Evolutionary conservation across 2,888 invertebrate genomes (phyloP), one percentile per base, ranked within the genome.

Genomic region (Ernsta delagoae): DNA sequence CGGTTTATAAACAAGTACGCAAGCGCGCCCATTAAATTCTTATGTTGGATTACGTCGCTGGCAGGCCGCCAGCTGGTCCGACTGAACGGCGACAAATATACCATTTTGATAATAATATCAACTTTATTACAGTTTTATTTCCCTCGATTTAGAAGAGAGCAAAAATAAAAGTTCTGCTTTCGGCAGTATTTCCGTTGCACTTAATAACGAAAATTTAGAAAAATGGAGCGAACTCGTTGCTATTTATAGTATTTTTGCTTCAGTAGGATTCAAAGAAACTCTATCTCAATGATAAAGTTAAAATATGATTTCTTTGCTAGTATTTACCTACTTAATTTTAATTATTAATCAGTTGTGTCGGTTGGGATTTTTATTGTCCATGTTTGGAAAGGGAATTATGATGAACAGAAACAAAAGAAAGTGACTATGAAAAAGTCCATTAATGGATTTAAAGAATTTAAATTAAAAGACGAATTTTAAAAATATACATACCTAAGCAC

Each of bases 71-170:
- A 72, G 64, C 36, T 11, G 36, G 56, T 56, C 59, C 45, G 24
- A 59, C 45, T 39, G n/a, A 57, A 36, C 4, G 9, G 31, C 39
- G 66, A 65, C 48, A 53, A 69, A 62, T 45, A 71, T 64, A 70
- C 63, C 36, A 64, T 39, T 54, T 41, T 48, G 69, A 65, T 56
- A 54, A 59, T 63, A 64, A 70, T 67, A 66, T 59, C 70, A 68
- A 71, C 71, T 73, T 73, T 53, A 53, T 53, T 24, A 36, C 48
- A 53, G 53, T 12, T 36, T 60, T 60, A 57, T 65, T 48, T 16
- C 39, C 41, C 65, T 39, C 45, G 48, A 65, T 48, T 48, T 57
- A 65, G 57, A 63, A 36, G 11, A 12, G 12, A 12, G 9, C 48
- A 48, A 65, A 65, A 65, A 62, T 53, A 36, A 62, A 62, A 62